phyloP scores from a whole-genome alignment of 2,113 vertebrate species.

The Mormyrus iriodes region DNA sequence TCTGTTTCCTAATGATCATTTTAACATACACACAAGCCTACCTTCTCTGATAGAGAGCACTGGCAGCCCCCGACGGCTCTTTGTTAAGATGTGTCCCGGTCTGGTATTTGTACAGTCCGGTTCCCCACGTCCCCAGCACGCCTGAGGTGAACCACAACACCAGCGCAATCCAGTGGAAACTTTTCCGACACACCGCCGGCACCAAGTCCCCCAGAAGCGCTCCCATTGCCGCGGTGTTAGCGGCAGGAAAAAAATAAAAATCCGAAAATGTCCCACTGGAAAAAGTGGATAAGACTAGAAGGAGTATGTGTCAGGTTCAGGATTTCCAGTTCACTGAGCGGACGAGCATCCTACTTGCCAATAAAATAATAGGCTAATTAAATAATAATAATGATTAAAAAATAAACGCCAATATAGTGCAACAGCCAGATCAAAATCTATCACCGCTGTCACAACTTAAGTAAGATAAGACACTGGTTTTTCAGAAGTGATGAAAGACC shows the following conservation, averaged over 20 bases:
- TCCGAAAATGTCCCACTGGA: constrained; percentile 20
- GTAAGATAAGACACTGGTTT: background rate
- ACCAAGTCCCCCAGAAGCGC: constrained; percentile 42
- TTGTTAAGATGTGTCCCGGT: constrained; percentile 46
- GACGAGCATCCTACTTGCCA: constrained; percentile 42
- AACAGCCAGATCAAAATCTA: background rate
- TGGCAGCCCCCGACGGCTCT: constrained; percentile 44
- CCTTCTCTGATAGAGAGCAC: constrained; percentile 59
- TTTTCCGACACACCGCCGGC: constrained; percentile 45
- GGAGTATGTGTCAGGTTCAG: constrained; percentile 38
- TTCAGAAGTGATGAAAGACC: background rate
- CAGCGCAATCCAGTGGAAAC: constrained; percentile 47
- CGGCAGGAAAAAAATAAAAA: constrained; percentile 29
- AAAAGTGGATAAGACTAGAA: background rate
- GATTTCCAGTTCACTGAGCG: constrained; percentile 24
- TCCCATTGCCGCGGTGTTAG: constrained; percentile 52
- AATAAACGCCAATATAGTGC: background rate
- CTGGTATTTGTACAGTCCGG: constrained; percentile 60
- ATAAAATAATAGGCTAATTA: constrained; percentile 10
- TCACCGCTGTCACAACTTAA: background rate
- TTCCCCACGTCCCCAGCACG: constrained; percentile 60
- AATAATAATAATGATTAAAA: constrained; percentile 22
- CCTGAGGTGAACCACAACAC: constrained; percentile 45
- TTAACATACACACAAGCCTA: constrained; percentile 29
- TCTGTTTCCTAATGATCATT: background rate